Base-by-base conservation (phyloP, 2,888 invertebrate genomes). In the Achlya flavicornis region DNA sequence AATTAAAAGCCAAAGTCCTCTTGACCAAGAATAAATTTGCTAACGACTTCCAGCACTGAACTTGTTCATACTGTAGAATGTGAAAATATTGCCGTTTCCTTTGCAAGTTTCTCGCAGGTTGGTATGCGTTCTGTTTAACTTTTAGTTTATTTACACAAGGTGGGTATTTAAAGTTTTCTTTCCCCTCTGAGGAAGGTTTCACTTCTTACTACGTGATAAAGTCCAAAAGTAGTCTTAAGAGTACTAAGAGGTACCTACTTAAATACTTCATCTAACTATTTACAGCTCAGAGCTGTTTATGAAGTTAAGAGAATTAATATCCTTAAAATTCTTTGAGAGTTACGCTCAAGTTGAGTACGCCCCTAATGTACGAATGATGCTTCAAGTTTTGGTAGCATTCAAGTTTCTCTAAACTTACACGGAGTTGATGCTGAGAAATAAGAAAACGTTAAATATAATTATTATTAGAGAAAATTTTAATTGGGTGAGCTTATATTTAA, bases 11-110 rank as follows among this genome's bases (percentile, higher is more conserved):
- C n/a, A 46, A 46, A 46, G 46, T 46, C n/a, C 14, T 14, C n/a
- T 46, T 46, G 46, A 46, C 46, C 26, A 26, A 26, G 46, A 46
- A 46, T n/a, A 46, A 46, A 3, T 46, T 46, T 46, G 46, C 46
- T 19, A 53, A 19, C 53, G 53, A 19, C 19, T 53, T 19, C 19
- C 53, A 53, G 19, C 10, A 8, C 10, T 19, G 19, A 19, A 53
- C 1, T 53, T 8, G 10, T 19, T 53, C 19, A 53, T 53, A 19
- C 35, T 14, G 58, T 41, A 62, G 26, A 62, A 43, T 58, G 19
- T 58, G 58, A n/a, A 62, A 58, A 41, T 41, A 62, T 58, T 62
- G 32, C n/a, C 26, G 57, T 62, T 62, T 62, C 57, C 57, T 43
- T 62, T 58, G 62, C 7, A 62, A 62, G 58, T 43, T 62, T 62